Evolutionary conservation across 2,888 invertebrate species (phyloP).

Genomic region (Drosophila demipolita): DNA sequence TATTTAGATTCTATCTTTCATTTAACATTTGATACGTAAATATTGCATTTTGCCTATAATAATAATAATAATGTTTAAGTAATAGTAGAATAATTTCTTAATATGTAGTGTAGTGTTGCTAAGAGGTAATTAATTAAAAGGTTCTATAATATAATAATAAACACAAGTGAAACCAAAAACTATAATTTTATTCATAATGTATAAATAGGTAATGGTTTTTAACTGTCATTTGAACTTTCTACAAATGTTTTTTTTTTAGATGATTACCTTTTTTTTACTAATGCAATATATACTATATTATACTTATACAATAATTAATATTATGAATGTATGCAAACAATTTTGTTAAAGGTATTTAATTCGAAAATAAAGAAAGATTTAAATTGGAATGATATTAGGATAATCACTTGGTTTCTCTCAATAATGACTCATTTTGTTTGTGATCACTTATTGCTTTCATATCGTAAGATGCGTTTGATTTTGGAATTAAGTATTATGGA

Average conservation of each 20-base stretch:
- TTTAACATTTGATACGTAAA: not conserved
- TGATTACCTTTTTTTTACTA: not conserved
- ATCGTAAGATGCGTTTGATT: conserved; percentile 44
- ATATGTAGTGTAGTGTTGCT: not conserved
- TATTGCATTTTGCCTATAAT: not conserved
- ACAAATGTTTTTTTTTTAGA: not conserved
- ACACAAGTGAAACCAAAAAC: not conserved
- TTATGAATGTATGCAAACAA: not conserved
- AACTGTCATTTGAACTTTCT: not conserved
- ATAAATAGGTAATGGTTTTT: not conserved
- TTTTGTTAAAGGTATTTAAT: not conserved
- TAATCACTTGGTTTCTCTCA: conserved; percentile 29
- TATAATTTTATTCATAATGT: not conserved
- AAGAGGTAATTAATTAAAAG: not conserved
- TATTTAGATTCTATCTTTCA: not conserved
- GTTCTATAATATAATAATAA: not conserved
- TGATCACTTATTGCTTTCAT: conserved; percentile 44
- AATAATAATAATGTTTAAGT: not conserved
- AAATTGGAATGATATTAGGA: conserved; percentile 1
- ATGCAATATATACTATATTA: not conserved
- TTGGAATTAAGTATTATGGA: conserved; percentile 56
- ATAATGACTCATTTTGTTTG: conserved; percentile 46
- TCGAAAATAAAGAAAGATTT: not conserved
- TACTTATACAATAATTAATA: not conserved
- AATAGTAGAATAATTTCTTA: not conserved